Conservation (phyloP, 2,113 vertebrate species). For the Tupaia chinensis region DNA sequence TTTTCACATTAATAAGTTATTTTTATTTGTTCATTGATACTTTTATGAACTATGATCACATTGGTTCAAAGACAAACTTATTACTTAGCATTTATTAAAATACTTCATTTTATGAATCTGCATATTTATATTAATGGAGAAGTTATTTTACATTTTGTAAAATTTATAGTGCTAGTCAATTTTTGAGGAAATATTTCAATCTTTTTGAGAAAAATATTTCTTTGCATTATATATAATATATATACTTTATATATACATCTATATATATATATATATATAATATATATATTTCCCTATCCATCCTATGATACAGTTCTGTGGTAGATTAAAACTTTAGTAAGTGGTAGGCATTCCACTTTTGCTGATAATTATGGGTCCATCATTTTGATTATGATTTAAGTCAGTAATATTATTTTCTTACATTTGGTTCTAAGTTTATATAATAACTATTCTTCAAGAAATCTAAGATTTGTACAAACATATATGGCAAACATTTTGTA, state of each 20-base stretch:
- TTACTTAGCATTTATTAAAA: constrained; percentile 43
- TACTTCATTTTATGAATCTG: not conserved
- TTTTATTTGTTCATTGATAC: constrained; percentile 17
- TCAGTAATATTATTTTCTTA: constrained; percentile 20
- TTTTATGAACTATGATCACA: not conserved
- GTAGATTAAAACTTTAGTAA: constrained; percentile 33
- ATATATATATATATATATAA: no score
- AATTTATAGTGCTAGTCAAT: not conserved
- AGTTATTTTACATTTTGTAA: not conserved
- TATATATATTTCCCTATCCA: no score
- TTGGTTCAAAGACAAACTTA: constrained; percentile 31
- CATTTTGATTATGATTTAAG: constrained; percentile 11
- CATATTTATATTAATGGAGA: not conserved
- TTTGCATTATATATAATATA: not conserved
- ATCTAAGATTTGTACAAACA: not conserved
- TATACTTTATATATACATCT: no score
- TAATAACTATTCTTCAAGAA: constrained; percentile 33
- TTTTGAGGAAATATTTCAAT: not conserved
- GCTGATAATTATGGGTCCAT: not conserved
- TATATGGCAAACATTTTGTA: not conserved
- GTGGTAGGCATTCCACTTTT: not conserved
- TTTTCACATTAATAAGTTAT: not conserved
- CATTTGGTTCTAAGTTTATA: not conserved
- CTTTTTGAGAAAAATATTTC: constrained; percentile 1
- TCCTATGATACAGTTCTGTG: not conserved